phyloP scores from a whole-genome alignment of 2,888 invertebrate species.

The Stenichneumon culpator region DNA sequence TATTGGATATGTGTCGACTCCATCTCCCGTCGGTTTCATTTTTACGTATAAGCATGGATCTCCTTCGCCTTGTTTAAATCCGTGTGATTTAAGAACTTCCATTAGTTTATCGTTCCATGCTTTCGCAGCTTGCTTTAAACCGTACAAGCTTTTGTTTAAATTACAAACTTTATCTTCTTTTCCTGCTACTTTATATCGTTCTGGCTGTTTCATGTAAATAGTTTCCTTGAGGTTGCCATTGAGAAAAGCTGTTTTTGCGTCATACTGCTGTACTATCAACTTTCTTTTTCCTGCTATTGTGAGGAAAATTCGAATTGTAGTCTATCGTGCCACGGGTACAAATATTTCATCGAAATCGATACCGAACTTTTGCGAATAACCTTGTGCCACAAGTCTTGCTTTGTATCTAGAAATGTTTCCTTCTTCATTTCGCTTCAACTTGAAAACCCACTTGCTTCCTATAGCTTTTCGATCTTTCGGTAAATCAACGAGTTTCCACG shows the following conservation, averaged over 20 bases:
- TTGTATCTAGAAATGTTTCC: conserved; percentile 27
- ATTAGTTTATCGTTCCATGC: conserved; percentile 59
- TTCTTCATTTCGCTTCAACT: conserved; percentile 7
- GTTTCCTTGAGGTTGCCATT: conserved; percentile 53
- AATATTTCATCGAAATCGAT: conserved; percentile 54
- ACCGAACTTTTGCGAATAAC: conserved; percentile 49
- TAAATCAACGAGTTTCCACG: background rate
- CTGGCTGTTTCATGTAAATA: conserved; percentile 57
- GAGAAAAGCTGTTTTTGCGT: conserved; percentile 58
- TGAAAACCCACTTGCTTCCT: background rate
- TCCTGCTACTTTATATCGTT: conserved; percentile 43
- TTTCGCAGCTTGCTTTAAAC: conserved; percentile 63
- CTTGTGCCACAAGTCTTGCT: conserved; percentile 58
- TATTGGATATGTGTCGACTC: conserved; percentile 47
- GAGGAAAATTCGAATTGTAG: conserved; percentile 27
- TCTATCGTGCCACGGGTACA: conserved; percentile 40
- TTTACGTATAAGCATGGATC: conserved; percentile 71
- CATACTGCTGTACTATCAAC: conserved; percentile 47
- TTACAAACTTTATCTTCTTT: conserved; percentile 49
- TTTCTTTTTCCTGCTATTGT: conserved; percentile 36
- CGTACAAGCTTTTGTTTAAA: conserved; percentile 61
- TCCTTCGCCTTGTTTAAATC: conserved; percentile 60
- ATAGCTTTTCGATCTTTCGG: background rate
- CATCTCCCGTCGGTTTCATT: conserved; percentile 19
- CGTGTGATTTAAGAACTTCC: conserved; percentile 42